Base-by-base conservation (phyloP, 2,888 invertebrate genomes). In the Aphodius sticticus region DNA sequence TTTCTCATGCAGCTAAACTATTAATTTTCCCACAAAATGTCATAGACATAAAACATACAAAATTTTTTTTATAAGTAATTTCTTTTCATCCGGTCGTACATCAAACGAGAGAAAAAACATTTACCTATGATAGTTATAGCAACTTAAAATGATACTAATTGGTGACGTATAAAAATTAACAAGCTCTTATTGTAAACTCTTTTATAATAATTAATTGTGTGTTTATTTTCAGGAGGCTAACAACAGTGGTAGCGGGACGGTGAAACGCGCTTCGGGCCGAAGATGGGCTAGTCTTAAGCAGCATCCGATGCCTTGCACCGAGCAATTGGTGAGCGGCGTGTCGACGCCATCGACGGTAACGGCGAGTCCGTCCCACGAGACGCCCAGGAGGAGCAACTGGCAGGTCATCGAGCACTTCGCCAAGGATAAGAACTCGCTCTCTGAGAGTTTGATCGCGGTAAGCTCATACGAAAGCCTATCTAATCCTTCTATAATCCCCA, bases 391-490 rank as follows among this genome's bases (percentile, higher is more conserved):
- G 88, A 96, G 96, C 85, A 96, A 96, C 90, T 96, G 96, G 96
- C 96, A 96, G 88, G 96, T 96, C 84, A 96, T 96, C 86, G 96
- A 96, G 88, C 96, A 96, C 89, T 96, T 95, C 90, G 91, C 92
- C 37, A 93, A 90, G 86, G 91, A 92, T 82, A 90, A 87, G 84
- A 92, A 92, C 84, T 92, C 93, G 86, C 92, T 91, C 81, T 92
- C 91, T 83, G 92, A 92, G 83, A 93, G 92, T 86, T 90, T 93
- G 84, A 91, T 93, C 85, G 93, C 93, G 88, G 93, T 93, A 89
- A 92, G 92, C 87, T 78, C 4, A 69, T 12, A 7, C 53, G 9
- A 53, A 53, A 53, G 53, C 12, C 53, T 12, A 53, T 26, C 53
- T 9, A 53, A 53, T 9, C 12, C 53, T 53, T 12, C 53, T 9